phyloP scores from a whole-genome alignment of 1,140 invertebrate species.

The Drosophila quadrilineata region DNA sequence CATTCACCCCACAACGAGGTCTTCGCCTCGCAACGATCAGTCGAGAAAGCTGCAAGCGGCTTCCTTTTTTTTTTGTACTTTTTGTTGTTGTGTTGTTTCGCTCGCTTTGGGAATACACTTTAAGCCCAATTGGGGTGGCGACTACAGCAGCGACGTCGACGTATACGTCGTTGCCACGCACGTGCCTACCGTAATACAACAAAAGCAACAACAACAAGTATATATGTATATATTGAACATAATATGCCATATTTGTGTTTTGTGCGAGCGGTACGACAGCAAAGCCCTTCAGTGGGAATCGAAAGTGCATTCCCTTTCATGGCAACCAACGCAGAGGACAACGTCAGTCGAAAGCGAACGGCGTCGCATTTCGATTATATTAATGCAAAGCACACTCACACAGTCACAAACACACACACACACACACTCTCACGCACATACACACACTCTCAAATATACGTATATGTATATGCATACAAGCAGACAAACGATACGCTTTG shows the following conservation, averaged over 20 bases:
- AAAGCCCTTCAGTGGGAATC: slow-evolving; percentile 66
- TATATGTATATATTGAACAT: slow-evolving; percentile 71
- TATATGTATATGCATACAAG: slow-evolving; percentile 8
- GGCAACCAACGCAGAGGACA: slow-evolving; percentile 52
- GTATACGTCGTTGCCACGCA: slow-evolving; percentile 59
- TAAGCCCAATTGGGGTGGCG: slow-evolving; percentile 59
- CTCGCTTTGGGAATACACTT: slow-evolving; percentile 66
- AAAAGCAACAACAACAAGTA: slow-evolving; percentile 38
- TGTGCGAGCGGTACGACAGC: slow-evolving; percentile 33
- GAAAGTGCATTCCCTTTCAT: slow-evolving; percentile 80
- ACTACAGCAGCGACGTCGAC: slow-evolving; percentile 22
- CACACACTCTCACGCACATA: slow-evolving; percentile 22
- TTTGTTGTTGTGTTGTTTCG: too few relatives aligned
- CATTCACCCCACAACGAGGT: slow-evolving; percentile 9
- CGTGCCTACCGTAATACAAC: slow-evolving; percentile 77
- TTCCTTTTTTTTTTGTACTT: too few relatives aligned
- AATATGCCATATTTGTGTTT: slow-evolving; percentile 74
- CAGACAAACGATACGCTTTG: slow-evolving; percentile 30
- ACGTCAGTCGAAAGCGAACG: slow-evolving; percentile 23
- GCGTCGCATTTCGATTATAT: slow-evolving; percentile 76
- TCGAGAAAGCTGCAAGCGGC: slow-evolving; percentile 49
- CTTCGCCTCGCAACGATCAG: slow-evolving; percentile 34
- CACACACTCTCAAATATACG: too few relatives aligned
- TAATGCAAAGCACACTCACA: slow-evolving; percentile 67
- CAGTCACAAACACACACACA: slow-evolving; percentile 11